Conservation (phyloP, 2,888 invertebrate genomes). For the Heliconius aoede region DNA sequence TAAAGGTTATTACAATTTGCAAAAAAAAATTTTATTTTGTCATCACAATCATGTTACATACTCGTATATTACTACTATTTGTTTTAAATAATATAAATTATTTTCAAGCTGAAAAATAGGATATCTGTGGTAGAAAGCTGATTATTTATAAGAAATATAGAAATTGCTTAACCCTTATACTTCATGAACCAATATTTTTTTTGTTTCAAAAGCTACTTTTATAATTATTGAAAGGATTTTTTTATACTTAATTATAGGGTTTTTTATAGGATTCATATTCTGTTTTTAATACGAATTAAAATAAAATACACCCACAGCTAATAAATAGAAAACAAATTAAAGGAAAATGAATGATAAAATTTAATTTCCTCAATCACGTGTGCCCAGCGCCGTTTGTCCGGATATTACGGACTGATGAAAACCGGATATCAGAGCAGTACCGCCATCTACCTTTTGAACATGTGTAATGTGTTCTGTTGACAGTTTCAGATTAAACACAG, state of each 20-base stretch:
- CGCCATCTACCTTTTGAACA: slow-evolving; percentile 48
- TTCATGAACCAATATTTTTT: too few species aligned
- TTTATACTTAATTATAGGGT: neutral
- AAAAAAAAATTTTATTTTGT: too few species aligned
- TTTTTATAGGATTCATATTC: neutral
- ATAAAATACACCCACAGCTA: neutral
- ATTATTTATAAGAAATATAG: too few species aligned
- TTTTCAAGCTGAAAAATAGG: too few species aligned
- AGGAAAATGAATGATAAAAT: slow-evolving; percentile 32
- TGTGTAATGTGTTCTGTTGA: slow-evolving; percentile 9
- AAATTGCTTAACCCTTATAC: too few species aligned
- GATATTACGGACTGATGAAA: slow-evolving; percentile 71
- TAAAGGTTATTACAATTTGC: neutral
- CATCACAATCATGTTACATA: too few species aligned
- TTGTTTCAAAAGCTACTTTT: too few species aligned
- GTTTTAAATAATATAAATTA: too few species aligned
- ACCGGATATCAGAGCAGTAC: slow-evolving; percentile 71
- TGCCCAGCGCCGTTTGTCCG: slow-evolving; percentile 57
- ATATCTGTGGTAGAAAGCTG: too few species aligned
- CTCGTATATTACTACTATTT: too few species aligned
- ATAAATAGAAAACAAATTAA: slow-evolving; percentile 13
- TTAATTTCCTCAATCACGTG: slow-evolving; percentile 48
- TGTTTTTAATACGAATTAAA: neutral
- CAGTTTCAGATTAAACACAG: neutral
- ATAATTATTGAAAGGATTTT: too few species aligned